Base-by-base conservation (phyloP, 2,888 invertebrate genomes). In the Villa cingulata region DNA sequence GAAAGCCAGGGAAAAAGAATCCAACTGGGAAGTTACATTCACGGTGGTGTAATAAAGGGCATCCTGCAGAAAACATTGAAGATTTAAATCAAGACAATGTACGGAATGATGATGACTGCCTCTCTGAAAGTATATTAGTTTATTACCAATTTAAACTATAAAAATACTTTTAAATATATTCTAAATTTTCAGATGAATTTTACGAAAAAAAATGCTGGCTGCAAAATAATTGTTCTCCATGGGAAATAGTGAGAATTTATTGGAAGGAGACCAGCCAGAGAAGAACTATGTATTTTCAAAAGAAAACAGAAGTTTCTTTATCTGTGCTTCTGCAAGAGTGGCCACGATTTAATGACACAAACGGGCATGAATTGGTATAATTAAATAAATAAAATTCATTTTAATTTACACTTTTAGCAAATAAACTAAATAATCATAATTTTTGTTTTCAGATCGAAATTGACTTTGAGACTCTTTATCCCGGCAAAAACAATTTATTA, bases 121-220 rank as follows among this genome's bases (percentile, higher is more conserved):
- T 27, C 10, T 27, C 27, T 27, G 27, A 27, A 1, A 10, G 27
- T 27, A 27, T 10, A 27, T 27, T 27, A 2, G 10, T 1, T 10
- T 27, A 27, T 9, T 9, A 27, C 10, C 6, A 27, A 27, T 9
- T 27, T 27, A 2, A n/a, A n/a, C 10, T 27, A 27, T 9, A 9
- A 27, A 6, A 9, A 27, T 27, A 27, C 2, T 9, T 1, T 27
- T 27, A n/a, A n/a, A n/a, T n/a, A n/a, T n/a, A n/a, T 12, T 5
- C 17, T 18, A n/a, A 41, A 36, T 41, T 46, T 46, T 41, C 36
- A 46, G 45, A 27, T n/a, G 29, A 45, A 40, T 46, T 46, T 37
- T 27, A 6, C 34, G 32, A 38, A 7, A 38, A 38, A 45, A 45
- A 45, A n/a, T 38, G 45, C 15, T 46, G 45, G 45, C 41, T 46